A percentile compares a stretch with the other conserved stretches of the same genome.
Conservation (phyloP, 2,797 vertebrate genomes). For the Neolamprologus multifasciatus region DNA sequence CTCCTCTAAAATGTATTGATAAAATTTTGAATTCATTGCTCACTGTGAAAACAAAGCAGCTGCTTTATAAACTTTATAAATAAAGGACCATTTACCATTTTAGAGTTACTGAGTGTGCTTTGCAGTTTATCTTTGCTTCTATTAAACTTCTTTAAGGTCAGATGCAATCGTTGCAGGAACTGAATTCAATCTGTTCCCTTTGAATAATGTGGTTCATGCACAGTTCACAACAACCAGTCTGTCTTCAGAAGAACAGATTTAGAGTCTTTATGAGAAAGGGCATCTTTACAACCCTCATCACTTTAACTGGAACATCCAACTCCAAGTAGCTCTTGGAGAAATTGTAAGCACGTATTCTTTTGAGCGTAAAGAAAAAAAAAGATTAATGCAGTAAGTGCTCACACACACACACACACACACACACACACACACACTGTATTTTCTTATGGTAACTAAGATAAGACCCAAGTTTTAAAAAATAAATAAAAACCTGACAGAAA, state of each 20-base stretch:
- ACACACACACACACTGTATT: fast-evolving
- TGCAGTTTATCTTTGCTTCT: neutral
- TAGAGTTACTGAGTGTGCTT: neutral
- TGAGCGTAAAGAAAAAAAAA: neutral
- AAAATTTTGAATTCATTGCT: neutral
- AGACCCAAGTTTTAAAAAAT: fast-evolving
- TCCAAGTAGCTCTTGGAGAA: neutral
- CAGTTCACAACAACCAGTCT: neutral
- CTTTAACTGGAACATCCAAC: neutral
- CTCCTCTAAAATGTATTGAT: neutral
- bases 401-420: no score
- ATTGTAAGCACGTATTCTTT: neutral
- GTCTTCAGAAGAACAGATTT: neutral
- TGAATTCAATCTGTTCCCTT: neutral
- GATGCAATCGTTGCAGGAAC: neutral
- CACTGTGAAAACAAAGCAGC: neutral
- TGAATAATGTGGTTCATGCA: neutral
- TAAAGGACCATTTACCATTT: neutral
- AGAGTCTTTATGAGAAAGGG: neutral
- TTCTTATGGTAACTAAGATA: neutral
- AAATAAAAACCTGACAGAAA: neutral
- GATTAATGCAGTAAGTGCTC: neutral
- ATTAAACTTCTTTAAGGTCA: neutral
- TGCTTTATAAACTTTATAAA: fast-evolving
- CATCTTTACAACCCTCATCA: neutral